A percentile compares a stretch with the other conserved stretches of the same genome.
Evolutionary conservation across 2,888 invertebrate genomes (phyloP).

Genomic region (Cephus sareptanus): DNA sequence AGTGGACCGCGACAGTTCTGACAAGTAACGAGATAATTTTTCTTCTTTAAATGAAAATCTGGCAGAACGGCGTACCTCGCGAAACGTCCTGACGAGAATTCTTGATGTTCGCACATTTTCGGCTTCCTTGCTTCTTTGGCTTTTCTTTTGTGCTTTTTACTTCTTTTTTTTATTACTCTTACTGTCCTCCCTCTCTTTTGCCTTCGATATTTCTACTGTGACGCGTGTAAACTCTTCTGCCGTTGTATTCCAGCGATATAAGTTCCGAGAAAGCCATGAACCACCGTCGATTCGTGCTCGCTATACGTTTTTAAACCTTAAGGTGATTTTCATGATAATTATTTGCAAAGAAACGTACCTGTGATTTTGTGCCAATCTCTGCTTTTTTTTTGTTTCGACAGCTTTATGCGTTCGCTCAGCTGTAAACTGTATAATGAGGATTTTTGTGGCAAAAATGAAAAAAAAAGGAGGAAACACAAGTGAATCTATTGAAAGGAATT

Average conservation of each 20-base stretch:
- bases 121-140: too few species aligned
- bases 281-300: not conserved
- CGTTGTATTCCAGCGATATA: not conserved
- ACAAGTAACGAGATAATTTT: not conserved
- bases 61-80: not conserved
- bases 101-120: too few species aligned
- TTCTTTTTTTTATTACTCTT: not conserved
- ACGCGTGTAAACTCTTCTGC: not conserved
- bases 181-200: not conserved
- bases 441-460: not conserved
- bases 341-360: not conserved
- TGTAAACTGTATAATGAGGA: not conserved
- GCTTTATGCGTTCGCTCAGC: not conserved
- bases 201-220: not conserved
- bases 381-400: not conserved
- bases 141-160: not conserved
- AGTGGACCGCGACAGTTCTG: not conserved
- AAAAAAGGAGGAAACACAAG: not conserved
- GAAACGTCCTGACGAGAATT: not conserved
- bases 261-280: not conserved
- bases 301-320: not conserved
- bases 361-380: not conserved
- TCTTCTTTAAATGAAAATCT: not conserved
- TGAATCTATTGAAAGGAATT: not conserved
- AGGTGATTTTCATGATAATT: not conserved